Evolutionary conservation across 2,113 vertebrate genomes (phyloP), one percentile per base, ranked within the genome.

Genomic region (Rhinolophus ferrumequinum): DNA sequence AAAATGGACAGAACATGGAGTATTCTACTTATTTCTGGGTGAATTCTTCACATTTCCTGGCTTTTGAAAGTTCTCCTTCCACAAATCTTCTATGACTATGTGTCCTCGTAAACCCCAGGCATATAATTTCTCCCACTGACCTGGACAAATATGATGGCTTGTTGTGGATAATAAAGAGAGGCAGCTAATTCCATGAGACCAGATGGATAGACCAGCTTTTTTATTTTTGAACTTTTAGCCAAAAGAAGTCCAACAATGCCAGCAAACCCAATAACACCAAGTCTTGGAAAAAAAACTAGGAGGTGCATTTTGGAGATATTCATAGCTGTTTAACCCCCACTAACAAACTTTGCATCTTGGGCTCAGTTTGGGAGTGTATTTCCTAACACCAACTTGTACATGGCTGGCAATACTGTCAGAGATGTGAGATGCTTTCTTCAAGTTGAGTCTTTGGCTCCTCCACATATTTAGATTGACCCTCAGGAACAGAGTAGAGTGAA

Each of bases 151-250:
- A 98, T 64, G 1, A 98, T 98, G 0, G 99, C 99, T 91, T 99
- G 99, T 94, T 99, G 99, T 86, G 99, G 99, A 97, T 99, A 99
- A 97, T 99, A 99, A 97, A 99, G 94, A 95, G 99, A 99, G 41
- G 99, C 98, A 77, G 98, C 98, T 30, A 99, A 97, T 79, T 99
- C 98, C 99, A 99, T 98, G 82, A 99, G 99, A 35, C 98, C 98
- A 15, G 97, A 87, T 0, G 99, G 99, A 96, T 99, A 99, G 24
- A 99, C 62, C 60, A 99, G 52, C 41, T 99, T 99, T 98, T 99
- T 99, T 95, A 99, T 95, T 97, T 98, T 99, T 96, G 99, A 99
- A 81, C 99, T 99, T 15, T 98, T 99, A 94, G 99, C 99, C 87
- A 99, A 98, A 94, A 99, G 99, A 58, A 99, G 98, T 62, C 99